Conservation (phyloP, 2,888 invertebrate species). For the Alitta virens region DNA sequence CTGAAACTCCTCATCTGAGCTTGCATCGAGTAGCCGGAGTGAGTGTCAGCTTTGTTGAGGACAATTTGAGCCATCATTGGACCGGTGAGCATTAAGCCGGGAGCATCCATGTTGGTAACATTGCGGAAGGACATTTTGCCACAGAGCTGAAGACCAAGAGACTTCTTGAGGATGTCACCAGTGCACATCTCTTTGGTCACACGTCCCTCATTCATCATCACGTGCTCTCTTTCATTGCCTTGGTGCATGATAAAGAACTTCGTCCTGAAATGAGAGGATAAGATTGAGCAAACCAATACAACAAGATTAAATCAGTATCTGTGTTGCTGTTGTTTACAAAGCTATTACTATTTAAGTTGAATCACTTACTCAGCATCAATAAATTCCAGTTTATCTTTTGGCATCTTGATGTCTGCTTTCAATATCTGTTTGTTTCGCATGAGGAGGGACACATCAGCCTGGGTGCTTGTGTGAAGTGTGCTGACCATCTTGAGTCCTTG, state of each 20-base stretch:
- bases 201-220: conserved; percentile 66
- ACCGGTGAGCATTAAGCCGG: conserved; percentile 48
- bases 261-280: conserved; percentile 31
- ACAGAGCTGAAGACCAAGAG: conserved; percentile 82
- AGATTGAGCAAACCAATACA: not conserved
- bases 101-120: conserved; percentile 63
- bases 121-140: conserved; percentile 68
- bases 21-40: conserved; percentile 39
- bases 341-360: not conserved
- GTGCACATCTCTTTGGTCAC: conserved; percentile 60
- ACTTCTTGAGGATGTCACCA: conserved; percentile 64
- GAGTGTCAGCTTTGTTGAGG: conserved; percentile 41
- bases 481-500: conserved; percentile 80
- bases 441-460: conserved; percentile 71
- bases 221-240: conserved; percentile 66
- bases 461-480: conserved; percentile 80
- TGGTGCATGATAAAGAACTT: conserved; percentile 42
- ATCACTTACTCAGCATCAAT: conserved; percentile 66
- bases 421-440: conserved; percentile 76
- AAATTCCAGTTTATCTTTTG: conserved; percentile 81
- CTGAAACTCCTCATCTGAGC: conserved; percentile 28
- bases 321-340: not conserved
- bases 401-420: conserved; percentile 73
- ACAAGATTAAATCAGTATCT: not conserved
- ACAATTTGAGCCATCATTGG: conserved; percentile 36